Percentiles rank a stretch among this genome's conserved stretches.
These are phyloP conservation scores for Onychostruthus taczanowskii DNA, from an alignment of 2,113 vertebrate species.

Conservation along the genomic window DNA sequence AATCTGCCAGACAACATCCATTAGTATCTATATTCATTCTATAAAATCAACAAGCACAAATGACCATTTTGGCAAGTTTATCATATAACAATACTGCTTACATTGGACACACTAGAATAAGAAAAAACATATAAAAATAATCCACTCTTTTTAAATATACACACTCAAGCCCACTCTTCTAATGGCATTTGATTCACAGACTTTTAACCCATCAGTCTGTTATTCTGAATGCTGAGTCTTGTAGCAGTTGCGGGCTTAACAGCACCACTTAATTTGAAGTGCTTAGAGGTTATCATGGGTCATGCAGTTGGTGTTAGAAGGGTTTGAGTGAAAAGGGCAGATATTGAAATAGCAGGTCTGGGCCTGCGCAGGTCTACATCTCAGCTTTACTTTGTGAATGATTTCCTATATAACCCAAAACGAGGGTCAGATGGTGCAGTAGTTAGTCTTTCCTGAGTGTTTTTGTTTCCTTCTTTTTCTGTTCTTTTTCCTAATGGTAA, in stretches of 20 bases:
- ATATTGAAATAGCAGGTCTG: neutral
- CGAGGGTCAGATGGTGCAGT: neutral
- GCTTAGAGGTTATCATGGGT: neutral
- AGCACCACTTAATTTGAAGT: neutral
- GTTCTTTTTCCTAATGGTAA: neutral
- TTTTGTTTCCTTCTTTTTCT: neutral
- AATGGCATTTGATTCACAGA: neutral
- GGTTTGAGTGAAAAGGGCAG: neutral
- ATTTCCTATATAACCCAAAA: neutral
- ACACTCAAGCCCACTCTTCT: neutral
- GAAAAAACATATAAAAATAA: neutral
- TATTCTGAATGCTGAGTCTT: neutral
- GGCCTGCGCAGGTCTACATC: neutral
- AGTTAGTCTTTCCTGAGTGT: neutral
- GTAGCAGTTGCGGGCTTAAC: neutral
- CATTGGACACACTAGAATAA: neutral
- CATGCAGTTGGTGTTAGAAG: neutral
- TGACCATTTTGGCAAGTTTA: neutral
- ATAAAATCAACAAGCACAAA: neutral
- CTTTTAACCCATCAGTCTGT: neutral
- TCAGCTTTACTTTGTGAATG: neutral
- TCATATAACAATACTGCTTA: neutral
- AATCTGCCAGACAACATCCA: neutral
- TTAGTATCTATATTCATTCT: neutral
- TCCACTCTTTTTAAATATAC: neutral